These are phyloP conservation scores for Hyperoplus lanceolatus DNA, from an alignment of 2,797 vertebrate genomes.

Conservation along the genomic window DNA sequence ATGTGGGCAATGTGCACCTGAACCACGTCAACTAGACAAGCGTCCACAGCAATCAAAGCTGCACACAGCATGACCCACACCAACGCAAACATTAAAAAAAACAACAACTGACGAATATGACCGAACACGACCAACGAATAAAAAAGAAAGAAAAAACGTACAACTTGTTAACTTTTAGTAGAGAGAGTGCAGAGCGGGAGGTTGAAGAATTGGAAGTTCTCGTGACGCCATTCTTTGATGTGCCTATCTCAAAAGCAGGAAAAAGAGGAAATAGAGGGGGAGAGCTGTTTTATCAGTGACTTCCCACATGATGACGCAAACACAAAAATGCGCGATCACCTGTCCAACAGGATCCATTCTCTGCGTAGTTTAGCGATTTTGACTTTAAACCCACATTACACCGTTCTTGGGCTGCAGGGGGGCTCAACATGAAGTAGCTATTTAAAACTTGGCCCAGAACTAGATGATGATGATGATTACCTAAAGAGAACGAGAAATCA, in stretches of 20 bases:
- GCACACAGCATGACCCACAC: slow-evolving; percentile 81
- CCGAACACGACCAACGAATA: slow-evolving; percentile 67
- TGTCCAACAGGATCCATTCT: slow-evolving; percentile 93
- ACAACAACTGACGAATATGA: slow-evolving; percentile 76
- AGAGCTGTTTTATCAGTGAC: slow-evolving; percentile 87
- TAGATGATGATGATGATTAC: slow-evolving; percentile 93
- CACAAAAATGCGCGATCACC: slow-evolving; percentile 90
- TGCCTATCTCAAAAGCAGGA: slow-evolving; percentile 91
- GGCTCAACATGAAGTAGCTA: slow-evolving; percentile 93
- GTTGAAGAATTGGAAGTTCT: slow-evolving; percentile 82
- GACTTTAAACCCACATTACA: slow-evolving; percentile 91
- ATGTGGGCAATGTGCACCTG: slow-evolving; percentile 99
- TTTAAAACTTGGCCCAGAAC: slow-evolving; percentile 92
- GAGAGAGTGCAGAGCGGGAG: slow-evolving; percentile 79
- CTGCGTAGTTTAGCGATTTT: slow-evolving; percentile 96
- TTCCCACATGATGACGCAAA: slow-evolving; percentile 88
- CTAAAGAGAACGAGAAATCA: slow-evolving; percentile 90
- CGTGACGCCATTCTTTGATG: slow-evolving; percentile 88
- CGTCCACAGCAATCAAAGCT: slow-evolving; percentile 78
- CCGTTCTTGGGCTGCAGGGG: slow-evolving; percentile 91
- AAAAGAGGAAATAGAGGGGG: slow-evolving; percentile 82
- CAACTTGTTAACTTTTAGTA: slow-evolving; percentile 84
- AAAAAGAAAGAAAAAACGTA: slow-evolving; percentile 68
- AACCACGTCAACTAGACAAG: slow-evolving; percentile 98
- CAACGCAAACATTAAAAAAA: slow-evolving; percentile 71